Evolutionary conservation across 2,797 vertebrate genomes (phyloP).

Genomic region (Euphonia xanthogaster): DNA sequence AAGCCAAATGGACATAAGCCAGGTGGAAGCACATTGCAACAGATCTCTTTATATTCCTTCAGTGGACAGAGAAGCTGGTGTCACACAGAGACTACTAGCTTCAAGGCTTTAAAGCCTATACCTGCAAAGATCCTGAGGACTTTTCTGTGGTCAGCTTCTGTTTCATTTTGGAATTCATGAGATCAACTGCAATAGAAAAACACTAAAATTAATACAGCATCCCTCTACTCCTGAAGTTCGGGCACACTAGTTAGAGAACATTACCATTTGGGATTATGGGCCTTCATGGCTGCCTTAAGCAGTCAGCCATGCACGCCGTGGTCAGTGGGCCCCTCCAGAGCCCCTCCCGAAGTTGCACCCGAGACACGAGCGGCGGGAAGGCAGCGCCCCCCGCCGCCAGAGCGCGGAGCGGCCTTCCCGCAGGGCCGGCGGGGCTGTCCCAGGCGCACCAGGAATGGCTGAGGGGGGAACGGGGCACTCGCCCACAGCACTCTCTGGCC

Average conservation of each 20-base stretch:
- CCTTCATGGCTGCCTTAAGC: accelerated
- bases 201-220: accelerated
- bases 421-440: accelerated
- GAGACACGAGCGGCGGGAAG: accelerated
- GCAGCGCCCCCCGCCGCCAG: background rate
- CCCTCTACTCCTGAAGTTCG: accelerated
- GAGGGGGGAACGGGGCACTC: accelerated
- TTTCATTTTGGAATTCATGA: slow-evolving; percentile 81
- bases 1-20: background rate
- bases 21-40: background rate
- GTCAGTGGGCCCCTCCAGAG: accelerated
- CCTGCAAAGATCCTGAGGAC: slow-evolving; percentile 79
- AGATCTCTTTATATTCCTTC: background rate
- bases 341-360: accelerated
- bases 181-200: background rate
- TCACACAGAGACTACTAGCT: background rate
- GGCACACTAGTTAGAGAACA: accelerated
- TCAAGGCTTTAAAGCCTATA: slow-evolving; percentile 27
- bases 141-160: slow-evolving; percentile 58
- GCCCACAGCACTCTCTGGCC: background rate
- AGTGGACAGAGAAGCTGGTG: background rate
- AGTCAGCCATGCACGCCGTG: accelerated
- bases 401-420: accelerated
- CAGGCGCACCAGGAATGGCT: accelerated
- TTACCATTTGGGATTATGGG: accelerated